Conservation (phyloP, 2,797 vertebrate species). For the Eurystomus glaucurus region DNA sequence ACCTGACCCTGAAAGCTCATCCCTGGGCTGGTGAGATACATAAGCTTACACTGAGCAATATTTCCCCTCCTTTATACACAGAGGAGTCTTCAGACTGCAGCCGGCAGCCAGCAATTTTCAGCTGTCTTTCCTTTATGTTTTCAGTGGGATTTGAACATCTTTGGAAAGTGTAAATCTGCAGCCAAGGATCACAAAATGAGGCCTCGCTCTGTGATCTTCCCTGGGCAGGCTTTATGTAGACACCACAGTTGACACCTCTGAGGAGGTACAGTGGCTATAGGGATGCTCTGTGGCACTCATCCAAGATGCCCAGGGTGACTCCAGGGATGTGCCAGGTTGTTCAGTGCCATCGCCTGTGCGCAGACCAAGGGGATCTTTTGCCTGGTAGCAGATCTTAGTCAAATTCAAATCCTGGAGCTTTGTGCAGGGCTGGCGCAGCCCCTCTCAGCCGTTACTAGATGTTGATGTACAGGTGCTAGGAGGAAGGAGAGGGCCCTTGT, state of each 20-base stretch:
- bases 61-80: conserved; percentile 10
- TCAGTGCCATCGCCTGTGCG: rapidly evolving
- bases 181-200: background rate
- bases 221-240: background rate
- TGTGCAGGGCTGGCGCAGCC: background rate
- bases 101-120: conserved; percentile 32
- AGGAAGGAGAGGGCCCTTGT: background rate
- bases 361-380: background rate
- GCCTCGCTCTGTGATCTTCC: background rate
- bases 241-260: background rate
- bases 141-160: background rate
- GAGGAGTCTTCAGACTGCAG: background rate
- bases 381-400: background rate
- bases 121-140: background rate
- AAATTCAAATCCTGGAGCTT: background rate
- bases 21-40: background rate
- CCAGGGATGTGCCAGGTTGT: background rate
- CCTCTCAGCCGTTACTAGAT: background rate
- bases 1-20: background rate
- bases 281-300: background rate
- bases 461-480: background rate
- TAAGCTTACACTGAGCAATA: background rate
- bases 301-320: background rate
- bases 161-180: background rate
- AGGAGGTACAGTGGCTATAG: background rate